Conservation (phyloP, 2,113 vertebrate species). For the Bos indicus region DNA sequence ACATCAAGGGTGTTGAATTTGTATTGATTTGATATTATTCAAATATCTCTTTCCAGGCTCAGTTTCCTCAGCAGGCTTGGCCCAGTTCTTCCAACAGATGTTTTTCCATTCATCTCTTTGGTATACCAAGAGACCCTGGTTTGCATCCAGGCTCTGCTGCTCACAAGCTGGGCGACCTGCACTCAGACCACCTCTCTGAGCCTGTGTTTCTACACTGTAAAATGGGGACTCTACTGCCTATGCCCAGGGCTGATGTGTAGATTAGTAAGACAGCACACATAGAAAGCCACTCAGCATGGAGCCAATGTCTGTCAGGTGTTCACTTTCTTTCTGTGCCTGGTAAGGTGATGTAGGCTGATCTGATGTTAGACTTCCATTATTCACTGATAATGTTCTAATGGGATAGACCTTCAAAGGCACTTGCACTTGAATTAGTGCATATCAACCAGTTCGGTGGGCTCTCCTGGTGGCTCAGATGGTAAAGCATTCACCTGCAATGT, state of each 20-base stretch:
- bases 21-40: not conserved
- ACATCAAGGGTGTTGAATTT: not conserved
- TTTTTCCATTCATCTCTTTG: not conserved
- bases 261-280: fast-evolving
- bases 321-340: not conserved
- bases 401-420: not conserved
- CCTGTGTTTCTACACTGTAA: not conserved
- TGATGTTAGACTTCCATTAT: not conserved
- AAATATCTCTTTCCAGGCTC: not conserved
- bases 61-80: not conserved
- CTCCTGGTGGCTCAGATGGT: not conserved
- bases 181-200: not conserved
- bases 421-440: not conserved
- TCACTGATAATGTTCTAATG: not conserved
- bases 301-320: not conserved
- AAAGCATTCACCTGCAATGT: not conserved
- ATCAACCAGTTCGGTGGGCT: not conserved
- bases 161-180: not conserved
- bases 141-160: not conserved
- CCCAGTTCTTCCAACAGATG: not conserved
- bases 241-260: not conserved
- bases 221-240: too few species aligned
- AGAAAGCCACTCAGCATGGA: not conserved
- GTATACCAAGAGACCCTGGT: not conserved
- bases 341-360: not conserved